Conservation (phyloP, 30 jellyfish, hydroid and myxozoan genomes). For the Phacellophora camtschatica region DNA sequence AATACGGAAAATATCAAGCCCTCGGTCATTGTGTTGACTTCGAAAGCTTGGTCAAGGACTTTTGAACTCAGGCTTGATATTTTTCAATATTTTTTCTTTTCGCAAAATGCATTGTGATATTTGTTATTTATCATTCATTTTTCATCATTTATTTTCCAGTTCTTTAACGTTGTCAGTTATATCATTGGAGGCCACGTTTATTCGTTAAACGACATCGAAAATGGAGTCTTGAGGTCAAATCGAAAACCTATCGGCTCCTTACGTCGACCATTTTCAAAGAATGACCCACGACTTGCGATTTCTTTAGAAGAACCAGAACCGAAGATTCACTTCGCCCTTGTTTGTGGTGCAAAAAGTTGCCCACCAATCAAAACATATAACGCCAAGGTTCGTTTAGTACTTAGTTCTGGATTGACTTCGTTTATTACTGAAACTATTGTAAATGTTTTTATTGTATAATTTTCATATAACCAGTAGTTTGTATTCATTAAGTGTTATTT, state of each 20-base stretch:
- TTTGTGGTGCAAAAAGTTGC: slow-evolving; percentile 96
- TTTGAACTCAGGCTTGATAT: too few species aligned
- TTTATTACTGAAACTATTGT: too few species aligned
- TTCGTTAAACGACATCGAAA: slow-evolving; percentile 82
- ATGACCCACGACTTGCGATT: slow-evolving; percentile 72
- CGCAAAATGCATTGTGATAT: too few species aligned
- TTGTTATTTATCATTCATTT: too few species aligned
- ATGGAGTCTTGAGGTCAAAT: slow-evolving; percentile 79
- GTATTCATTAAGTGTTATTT: too few species aligned
- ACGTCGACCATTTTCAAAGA: slow-evolving; percentile 73
- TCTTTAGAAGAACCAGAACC: slow-evolving; percentile 76
- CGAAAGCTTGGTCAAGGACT: too few species aligned
- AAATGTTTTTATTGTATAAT: too few species aligned
- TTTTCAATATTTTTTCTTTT: too few species aligned
- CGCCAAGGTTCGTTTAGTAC: slow-evolving; percentile 52
- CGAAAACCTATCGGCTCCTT: slow-evolving; percentile 84
- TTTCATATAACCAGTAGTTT: too few species aligned
- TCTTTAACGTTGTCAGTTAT: slow-evolving; percentile 84
- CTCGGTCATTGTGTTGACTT: too few species aligned
- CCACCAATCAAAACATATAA: slow-evolving; percentile 91
- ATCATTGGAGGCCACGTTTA: slow-evolving; percentile 85
- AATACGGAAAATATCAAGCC: too few species aligned
- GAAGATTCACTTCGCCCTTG: slow-evolving; percentile 84
- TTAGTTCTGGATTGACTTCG: too few species aligned
- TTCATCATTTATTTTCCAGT: slow-evolving; percentile 56